phyloP scores from a whole-genome alignment of 1,140 invertebrate genomes.

The Drosophila seguyi region DNA sequence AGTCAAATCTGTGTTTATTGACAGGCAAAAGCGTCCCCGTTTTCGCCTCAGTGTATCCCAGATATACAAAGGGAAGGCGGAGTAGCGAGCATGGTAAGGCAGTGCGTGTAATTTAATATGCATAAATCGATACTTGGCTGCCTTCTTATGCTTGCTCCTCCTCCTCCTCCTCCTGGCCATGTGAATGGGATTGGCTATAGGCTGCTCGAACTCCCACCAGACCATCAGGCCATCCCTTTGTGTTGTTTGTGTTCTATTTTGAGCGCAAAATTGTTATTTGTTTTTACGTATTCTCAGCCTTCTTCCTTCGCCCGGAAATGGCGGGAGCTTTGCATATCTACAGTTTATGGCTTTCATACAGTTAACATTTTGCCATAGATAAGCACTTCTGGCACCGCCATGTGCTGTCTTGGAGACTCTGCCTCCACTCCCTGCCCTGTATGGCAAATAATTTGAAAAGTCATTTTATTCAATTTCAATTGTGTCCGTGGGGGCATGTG shows the following conservation, averaged over 20 bases:
- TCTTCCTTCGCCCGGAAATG: conserved; percentile 17
- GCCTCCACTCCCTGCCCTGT: background rate
- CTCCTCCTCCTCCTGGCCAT: background rate
- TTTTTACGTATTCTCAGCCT: conserved; percentile 59
- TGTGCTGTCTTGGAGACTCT: conserved; percentile 24
- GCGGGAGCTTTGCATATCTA: conserved; percentile 72
- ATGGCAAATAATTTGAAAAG: conserved; percentile 77
- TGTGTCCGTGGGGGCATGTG: conserved; percentile 21
- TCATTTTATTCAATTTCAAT: conserved; percentile 79
- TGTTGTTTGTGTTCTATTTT: conserved; percentile 77
- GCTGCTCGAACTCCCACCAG: background rate
- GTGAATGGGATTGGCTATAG: conserved; percentile 42
- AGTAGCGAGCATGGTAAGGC: conserved; percentile 32
- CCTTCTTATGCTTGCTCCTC: conserved; percentile 10
- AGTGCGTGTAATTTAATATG: conserved; percentile 76
- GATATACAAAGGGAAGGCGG: background rate
- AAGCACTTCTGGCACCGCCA: conserved; percentile 72
- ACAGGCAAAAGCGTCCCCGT: background rate
- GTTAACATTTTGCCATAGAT: conserved; percentile 78
- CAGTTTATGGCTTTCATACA: conserved; percentile 78
- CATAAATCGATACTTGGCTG: conserved; percentile 71
- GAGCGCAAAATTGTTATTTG: conserved; percentile 77
- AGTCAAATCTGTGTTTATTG: background rate
- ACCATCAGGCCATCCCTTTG: conserved; percentile 1
- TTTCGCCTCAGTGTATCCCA: conserved; percentile 13